Percentiles rank a stretch among this genome's conserved stretches.
Evolutionary conservation across 2,113 vertebrate genomes (phyloP).

Genomic region (Sinocyclocheilus anophthalmus): DNA sequence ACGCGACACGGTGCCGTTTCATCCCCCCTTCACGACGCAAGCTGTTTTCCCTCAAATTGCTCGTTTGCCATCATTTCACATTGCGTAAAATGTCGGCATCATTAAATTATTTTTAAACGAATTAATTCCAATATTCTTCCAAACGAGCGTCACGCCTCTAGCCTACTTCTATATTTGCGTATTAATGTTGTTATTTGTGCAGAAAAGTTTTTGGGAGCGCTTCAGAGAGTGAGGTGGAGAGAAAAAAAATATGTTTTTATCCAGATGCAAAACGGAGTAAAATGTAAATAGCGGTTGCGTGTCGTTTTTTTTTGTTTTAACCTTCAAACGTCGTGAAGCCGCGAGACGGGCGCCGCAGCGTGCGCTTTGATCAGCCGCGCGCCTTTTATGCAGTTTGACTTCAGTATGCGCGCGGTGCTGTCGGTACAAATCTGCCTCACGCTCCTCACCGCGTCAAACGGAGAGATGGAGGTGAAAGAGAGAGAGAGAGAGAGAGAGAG

Average conservation of each 20-base stretch:
- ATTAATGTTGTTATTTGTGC: constrained; percentile 49
- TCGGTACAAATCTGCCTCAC: constrained; percentile 78
- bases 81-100: constrained; percentile 17
- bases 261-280: constrained; percentile 73
- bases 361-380: constrained; percentile 76
- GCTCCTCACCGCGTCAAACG: constrained; percentile 54
- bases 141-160: constrained; percentile 41
- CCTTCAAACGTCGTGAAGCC: constrained; percentile 55
- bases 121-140: constrained; percentile 45
- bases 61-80: neutral
- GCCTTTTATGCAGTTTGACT: constrained; percentile 79
- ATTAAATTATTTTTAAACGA: constrained; percentile 55
- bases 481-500: neutral
- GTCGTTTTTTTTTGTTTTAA: constrained; percentile 73
- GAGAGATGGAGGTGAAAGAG: constrained; percentile 37
- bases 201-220: constrained; percentile 43
- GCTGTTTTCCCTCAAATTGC: constrained; percentile 26
- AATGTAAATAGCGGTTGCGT: constrained; percentile 75
- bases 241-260: constrained; percentile 70
- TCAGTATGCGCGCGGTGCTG: constrained; percentile 77
- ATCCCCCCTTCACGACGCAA: neutral
- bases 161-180: constrained; percentile 48
- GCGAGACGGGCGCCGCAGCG: constrained; percentile 59
- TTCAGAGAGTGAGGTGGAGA: constrained; percentile 55
- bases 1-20: neutral